phyloP scores from a whole-genome alignment of 2,888 invertebrate species.

The Mellilla xanthometata region DNA sequence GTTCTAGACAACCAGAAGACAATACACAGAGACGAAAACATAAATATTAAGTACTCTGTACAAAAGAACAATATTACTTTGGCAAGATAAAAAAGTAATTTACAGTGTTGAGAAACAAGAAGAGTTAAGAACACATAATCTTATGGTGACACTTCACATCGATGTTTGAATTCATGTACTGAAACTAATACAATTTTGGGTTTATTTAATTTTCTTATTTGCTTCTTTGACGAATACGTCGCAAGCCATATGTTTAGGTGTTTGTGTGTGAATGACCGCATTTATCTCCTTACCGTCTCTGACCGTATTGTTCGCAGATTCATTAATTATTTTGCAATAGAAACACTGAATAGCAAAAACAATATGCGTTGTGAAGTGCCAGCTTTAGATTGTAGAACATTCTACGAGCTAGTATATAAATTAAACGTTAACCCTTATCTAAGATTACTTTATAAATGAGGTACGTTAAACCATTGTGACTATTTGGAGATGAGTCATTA shows the following conservation, averaged over 20 bases:
- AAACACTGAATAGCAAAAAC: too few relatives aligned
- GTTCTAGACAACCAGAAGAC: constrained; percentile 38
- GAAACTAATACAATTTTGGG: too few relatives aligned
- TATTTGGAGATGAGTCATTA: constrained; percentile 58
- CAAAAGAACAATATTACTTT: constrained; percentile 60
- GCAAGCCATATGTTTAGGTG: too few relatives aligned
- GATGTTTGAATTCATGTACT: too few relatives aligned
- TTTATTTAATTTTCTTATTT: too few relatives aligned
- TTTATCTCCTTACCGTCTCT: too few relatives aligned
- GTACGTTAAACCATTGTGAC: constrained; percentile 80
- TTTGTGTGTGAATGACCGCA: too few relatives aligned
- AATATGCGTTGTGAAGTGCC: too few relatives aligned
- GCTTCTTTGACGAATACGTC: too few relatives aligned
- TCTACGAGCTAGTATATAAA: constrained; percentile 54
- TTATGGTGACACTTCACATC: too few relatives aligned
- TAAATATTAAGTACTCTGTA: constrained; percentile 55
- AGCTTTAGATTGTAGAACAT: constrained; percentile 44
- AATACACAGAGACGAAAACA: constrained; percentile 41
- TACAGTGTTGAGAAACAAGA: constrained; percentile 37
- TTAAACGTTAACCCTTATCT: constrained; percentile 65
- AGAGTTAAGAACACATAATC: constrained; percentile 41
- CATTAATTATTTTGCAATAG: too few relatives aligned
- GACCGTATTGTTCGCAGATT: too few relatives aligned
- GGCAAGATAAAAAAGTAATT: constrained; percentile 62
- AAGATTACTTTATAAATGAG: constrained; percentile 75